These are phyloP conservation scores for Tethea ocularis DNA, from an alignment of 2,888 invertebrate species.

Conservation along the genomic window DNA sequence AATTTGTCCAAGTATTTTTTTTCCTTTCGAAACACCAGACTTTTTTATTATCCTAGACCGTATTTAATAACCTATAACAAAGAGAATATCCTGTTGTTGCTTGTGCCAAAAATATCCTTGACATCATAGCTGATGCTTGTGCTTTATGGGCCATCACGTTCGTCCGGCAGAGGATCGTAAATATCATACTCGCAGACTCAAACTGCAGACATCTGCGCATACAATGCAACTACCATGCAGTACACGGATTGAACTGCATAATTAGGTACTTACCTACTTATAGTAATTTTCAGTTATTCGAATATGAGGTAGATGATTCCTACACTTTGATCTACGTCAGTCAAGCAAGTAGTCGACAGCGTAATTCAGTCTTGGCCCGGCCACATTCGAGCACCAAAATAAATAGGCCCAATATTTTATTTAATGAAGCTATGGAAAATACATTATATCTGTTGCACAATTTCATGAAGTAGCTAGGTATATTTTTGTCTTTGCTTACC, in stretches of 20 bases:
- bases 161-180: slow-evolving; percentile 71
- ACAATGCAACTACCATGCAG: slow-evolving; percentile 40
- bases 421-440: slow-evolving; percentile 29
- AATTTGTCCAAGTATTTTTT: background rate
- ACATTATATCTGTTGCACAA: slow-evolving; percentile 14
- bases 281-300: slow-evolving; percentile 12
- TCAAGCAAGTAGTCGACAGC: slow-evolving; percentile 6
- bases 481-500: no score
- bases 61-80: slow-evolving; percentile 51
- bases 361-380: slow-evolving; percentile 17
- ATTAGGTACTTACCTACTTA: background rate
- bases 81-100: slow-evolving; percentile 50
- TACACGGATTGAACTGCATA: slow-evolving; percentile 15
- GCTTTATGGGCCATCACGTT: slow-evolving; percentile 73
- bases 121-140: slow-evolving; percentile 61
- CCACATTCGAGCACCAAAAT: slow-evolving; percentile 49
- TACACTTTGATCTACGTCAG: slow-evolving; percentile 16
- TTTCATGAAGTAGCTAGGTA: background rate
- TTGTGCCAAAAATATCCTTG: slow-evolving; percentile 76
- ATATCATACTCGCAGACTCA: slow-evolving; percentile 43
- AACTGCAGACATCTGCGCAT: slow-evolving; percentile 53
- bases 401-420: slow-evolving; percentile 45
- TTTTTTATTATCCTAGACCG: slow-evolving; percentile 26
- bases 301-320: slow-evolving; percentile 33
- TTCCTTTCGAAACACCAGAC: slow-evolving; percentile 22